phyloP scores from a whole-genome alignment of 2,888 invertebrate species.

The Torymus texanus region DNA sequence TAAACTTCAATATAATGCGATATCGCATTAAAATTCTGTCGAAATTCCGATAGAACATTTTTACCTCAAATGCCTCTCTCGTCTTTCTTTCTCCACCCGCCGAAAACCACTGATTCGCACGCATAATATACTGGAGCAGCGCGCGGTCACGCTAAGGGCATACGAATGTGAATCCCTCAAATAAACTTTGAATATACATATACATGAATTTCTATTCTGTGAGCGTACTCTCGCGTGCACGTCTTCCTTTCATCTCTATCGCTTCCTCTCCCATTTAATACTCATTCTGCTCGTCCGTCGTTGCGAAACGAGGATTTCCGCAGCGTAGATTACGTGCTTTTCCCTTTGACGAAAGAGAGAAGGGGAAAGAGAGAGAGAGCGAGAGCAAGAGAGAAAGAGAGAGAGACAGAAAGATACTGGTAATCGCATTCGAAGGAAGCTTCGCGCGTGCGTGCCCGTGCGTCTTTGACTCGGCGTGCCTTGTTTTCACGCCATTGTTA shows the following conservation, averaged over 20 bases:
- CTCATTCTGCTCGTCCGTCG: conserved; percentile 39
- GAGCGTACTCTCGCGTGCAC: neutral
- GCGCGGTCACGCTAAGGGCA: too few relatives aligned
- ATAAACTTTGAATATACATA: conserved; percentile 20
- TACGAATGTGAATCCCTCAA: conserved; percentile 18
- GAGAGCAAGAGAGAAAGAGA: too few relatives aligned
- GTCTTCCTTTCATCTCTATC: conserved; percentile 11
- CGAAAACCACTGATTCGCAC: too few relatives aligned
- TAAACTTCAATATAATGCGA: too few relatives aligned
- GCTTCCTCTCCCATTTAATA: conserved; percentile 14
- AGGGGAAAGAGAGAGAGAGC: too few relatives aligned
- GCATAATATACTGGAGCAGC: too few relatives aligned
- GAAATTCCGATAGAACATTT: too few relatives aligned
- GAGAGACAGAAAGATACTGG: neutral
- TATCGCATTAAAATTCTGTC: too few relatives aligned
- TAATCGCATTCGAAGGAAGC: conserved; percentile 41
- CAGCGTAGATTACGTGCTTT: conserved; percentile 30
- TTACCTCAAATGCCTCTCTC: too few relatives aligned
- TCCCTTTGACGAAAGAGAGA: conserved; percentile 29
- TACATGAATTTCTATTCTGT: conserved; percentile 35
- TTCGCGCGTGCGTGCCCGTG: neutral
- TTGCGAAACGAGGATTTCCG: conserved; percentile 36
- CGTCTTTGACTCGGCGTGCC: conserved; percentile 3
- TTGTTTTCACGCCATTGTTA: conserved; percentile 32
- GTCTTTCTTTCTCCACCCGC: too few relatives aligned